A percentile compares a stretch with the other conserved stretches of the same genome.
Evolutionary conservation across 2,113 vertebrate genomes (phyloP).

Genomic region (Chiloscyllium plagiosum): DNA sequence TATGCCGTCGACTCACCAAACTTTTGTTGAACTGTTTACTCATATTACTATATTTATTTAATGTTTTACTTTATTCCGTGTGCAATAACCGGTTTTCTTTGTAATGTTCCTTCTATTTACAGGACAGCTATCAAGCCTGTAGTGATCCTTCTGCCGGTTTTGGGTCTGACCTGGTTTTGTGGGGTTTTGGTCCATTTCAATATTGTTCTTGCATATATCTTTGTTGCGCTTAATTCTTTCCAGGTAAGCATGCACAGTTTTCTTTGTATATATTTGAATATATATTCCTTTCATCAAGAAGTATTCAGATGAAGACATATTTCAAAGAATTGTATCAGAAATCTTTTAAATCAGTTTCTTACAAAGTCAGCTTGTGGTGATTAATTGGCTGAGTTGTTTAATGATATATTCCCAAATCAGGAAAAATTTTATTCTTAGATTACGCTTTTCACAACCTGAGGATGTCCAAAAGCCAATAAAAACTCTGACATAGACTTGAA

Average conservation of each 20-base stretch:
- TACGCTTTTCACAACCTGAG: neutral
- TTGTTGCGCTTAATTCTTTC: conserved; percentile 76
- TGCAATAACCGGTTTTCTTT: neutral
- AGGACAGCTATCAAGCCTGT: conserved; percentile 78
- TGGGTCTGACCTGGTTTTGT: conserved; percentile 84
- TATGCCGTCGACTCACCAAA: neutral
- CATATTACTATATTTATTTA: neutral
- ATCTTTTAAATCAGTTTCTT: neutral
- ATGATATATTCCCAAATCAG: neutral
- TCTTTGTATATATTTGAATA: neutral
- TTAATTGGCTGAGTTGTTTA: neutral
- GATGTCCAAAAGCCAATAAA: neutral
- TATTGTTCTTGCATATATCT: conserved; percentile 67
- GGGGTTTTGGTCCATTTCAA: conserved; percentile 78
- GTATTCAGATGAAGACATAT: neutral
- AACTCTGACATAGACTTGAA: neutral
- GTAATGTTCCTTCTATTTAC: conserved; percentile 28
- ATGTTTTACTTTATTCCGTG: neutral
- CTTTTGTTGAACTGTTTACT: neutral
- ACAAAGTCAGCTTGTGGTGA: neutral
- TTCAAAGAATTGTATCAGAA: neutral
- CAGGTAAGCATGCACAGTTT: conserved; percentile 63
- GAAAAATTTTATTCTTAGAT: neutral
- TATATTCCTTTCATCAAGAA: neutral
- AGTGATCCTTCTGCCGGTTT: conserved; percentile 75